Base-by-base conservation (phyloP, 2,888 invertebrate species). In the Temnothorax rugatulus region DNA sequence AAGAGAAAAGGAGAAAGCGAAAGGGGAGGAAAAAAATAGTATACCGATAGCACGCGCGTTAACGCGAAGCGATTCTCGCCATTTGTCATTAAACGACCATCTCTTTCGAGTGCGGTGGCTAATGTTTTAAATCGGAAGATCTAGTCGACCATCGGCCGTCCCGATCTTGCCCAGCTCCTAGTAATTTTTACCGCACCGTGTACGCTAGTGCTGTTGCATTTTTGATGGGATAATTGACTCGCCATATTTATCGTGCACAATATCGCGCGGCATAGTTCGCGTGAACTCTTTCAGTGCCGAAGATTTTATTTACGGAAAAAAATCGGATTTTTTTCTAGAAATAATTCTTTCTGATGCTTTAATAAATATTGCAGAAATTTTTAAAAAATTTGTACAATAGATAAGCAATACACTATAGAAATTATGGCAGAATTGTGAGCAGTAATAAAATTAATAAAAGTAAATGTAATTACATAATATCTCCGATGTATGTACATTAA, bases 111-210 rank as follows among this genome's bases (percentile, higher is more conserved):
- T 15, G 18, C 84, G 79, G 75, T 84, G 73, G 63, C 86, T 84
- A 87, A 85, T 86, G 85, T 81, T 88, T 77, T 68, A 84, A 59
- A 92, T 92, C 91, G 61, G 79, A 18, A 86, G 89, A 92, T 91
- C 84, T 85, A n/a, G 75, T 86, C 76, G 91, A 90, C 87, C 75
- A 90, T 90, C 75, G 75, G 79, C 25, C 52, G 76, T 86, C 61
- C 90, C 86, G 92, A 92, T 92, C 91, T 87, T 87, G 68, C 82
- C 64, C 86, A 75, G 85, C 82, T 84, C 83, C 77, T 81, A 54
- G 91, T 91, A 92, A 92, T 93, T 92, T 92, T 88, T 91, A 83
- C 89, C 88, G 88, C 87, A 87, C 90, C 89, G 15, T 21, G 89
- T 86, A 87, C 68, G 84, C 63, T 81, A 84, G 50, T 21, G 86